Evolutionary conservation across 35 echinoderm and acorn worm genomes (phyloP).

Genomic region (Lytechinus pictus): DNA sequence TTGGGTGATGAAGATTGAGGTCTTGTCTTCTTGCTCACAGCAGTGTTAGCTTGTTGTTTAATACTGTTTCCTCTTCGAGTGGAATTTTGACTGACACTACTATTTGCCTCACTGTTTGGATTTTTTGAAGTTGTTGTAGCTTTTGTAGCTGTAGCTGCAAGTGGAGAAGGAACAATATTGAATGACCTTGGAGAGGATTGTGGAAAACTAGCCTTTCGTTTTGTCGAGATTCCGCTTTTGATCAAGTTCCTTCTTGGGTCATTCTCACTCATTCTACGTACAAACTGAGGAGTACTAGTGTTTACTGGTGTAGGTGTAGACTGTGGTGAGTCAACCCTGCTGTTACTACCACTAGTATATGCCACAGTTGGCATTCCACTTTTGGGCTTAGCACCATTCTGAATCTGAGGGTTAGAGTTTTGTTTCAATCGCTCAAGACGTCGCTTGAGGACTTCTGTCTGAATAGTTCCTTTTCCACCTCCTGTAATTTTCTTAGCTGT

Average conservation of each 20-base stretch:
- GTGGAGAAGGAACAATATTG: background rate
- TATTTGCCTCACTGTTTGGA: background rate
- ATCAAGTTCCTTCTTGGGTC: constrained; percentile 23
- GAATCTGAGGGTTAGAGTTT: background rate
- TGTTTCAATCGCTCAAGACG: constrained; percentile 18
- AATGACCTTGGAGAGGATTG: background rate
- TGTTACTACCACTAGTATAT: background rate
- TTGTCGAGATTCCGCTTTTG: background rate
- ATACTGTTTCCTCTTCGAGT: background rate
- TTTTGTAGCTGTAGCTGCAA: background rate
- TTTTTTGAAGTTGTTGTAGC: background rate
- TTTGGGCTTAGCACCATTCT: constrained; percentile 15
- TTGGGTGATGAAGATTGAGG: background rate
- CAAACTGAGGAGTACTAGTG: constrained; percentile 36
- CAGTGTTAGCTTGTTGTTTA: background rate
- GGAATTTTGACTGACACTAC: background rate
- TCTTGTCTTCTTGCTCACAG: constrained; percentile 7
- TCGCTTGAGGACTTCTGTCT: constrained; percentile 13
- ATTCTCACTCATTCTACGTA: constrained; percentile 45
- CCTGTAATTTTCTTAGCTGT: background rate
- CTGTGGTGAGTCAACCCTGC: background rate
- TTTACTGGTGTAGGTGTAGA: background rate
- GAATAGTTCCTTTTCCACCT: background rate
- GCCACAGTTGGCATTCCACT: background rate
- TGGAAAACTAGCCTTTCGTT: constrained; percentile 6